A percentile compares a stretch with the other conserved stretches of the same genome.
Conservation (phyloP, 2,888 invertebrate species). For the Euzophera pinguis region DNA sequence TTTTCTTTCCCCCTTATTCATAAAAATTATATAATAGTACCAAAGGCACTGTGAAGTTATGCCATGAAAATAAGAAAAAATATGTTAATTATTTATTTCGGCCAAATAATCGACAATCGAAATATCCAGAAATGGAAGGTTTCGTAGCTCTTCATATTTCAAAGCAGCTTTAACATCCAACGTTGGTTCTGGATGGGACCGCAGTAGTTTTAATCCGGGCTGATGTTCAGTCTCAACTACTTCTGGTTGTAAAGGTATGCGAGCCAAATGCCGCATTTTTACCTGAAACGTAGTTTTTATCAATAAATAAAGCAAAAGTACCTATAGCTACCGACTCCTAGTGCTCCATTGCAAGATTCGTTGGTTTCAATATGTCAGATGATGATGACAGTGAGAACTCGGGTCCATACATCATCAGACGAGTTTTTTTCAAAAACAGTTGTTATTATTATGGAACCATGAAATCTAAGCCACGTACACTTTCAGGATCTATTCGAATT, state of each 20-base stretch:
- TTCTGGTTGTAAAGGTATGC: constrained; percentile 43
- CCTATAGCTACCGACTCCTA: too few relatives aligned
- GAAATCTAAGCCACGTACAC: too few relatives aligned
- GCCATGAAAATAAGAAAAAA: background rate
- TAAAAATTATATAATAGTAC: too few relatives aligned
- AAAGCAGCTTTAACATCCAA: constrained; percentile 48
- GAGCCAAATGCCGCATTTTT: constrained; percentile 48
- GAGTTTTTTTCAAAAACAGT: too few relatives aligned
- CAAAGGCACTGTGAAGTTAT: too few relatives aligned
- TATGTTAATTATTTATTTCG: constrained; percentile 26
- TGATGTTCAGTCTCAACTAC: constrained; percentile 21
- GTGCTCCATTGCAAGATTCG: too few relatives aligned
- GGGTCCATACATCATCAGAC: too few relatives aligned
- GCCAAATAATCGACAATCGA: constrained; percentile 49
- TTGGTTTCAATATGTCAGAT: too few relatives aligned
- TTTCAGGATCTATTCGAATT: too few relatives aligned
- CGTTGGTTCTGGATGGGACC: constrained; percentile 51
- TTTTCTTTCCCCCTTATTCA: too few relatives aligned
- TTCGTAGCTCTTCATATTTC: constrained; percentile 59
- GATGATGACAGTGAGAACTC: too few relatives aligned
- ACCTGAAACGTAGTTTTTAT: constrained; percentile 36
- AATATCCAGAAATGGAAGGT: constrained; percentile 49
- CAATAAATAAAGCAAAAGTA: background rate
- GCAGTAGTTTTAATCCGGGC: constrained; percentile 28
- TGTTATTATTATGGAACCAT: too few relatives aligned